These are phyloP conservation scores for Sus cebifrons DNA, from an alignment of 2,797 vertebrate species.

Conservation along the genomic window DNA sequence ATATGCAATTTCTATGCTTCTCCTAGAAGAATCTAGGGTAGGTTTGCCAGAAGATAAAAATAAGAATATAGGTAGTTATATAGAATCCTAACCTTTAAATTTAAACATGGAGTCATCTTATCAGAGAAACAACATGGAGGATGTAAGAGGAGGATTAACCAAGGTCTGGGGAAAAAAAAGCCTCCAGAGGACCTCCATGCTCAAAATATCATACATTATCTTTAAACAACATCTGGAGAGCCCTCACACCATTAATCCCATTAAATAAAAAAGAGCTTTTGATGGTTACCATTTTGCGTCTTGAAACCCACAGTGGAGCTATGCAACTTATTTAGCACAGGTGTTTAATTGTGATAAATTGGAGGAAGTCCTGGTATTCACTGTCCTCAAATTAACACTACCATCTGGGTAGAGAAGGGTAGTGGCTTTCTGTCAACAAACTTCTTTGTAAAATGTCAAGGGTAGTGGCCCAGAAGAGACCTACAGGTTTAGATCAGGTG, in stretches of 20 bases:
- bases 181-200: background rate
- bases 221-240: constrained; percentile 72
- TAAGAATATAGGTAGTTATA: background rate
- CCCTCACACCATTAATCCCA: constrained; percentile 59
- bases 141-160: background rate
- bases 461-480: background rate
- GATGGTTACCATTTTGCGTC: background rate
- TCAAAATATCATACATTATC: constrained; percentile 14
- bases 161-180: background rate
- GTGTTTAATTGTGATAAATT: constrained; percentile 84
- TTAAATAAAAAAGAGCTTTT: constrained; percentile 56
- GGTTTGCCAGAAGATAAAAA: background rate
- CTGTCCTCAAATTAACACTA: constrained; percentile 71
- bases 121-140: background rate
- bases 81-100: background rate
- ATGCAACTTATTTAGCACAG: constrained; percentile 74
- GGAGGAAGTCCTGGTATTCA: constrained; percentile 76
- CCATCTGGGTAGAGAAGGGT: constrained; percentile 70
- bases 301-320: constrained; percentile 67
- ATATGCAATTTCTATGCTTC: background rate
- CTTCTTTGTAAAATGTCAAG: constrained; percentile 57
- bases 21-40: background rate
- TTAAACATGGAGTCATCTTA: background rate
- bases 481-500: background rate
- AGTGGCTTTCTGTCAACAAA: constrained; percentile 60